Base-by-base conservation (phyloP, 2,888 invertebrate genomes). In the Nephrocerus scutellatus region DNA sequence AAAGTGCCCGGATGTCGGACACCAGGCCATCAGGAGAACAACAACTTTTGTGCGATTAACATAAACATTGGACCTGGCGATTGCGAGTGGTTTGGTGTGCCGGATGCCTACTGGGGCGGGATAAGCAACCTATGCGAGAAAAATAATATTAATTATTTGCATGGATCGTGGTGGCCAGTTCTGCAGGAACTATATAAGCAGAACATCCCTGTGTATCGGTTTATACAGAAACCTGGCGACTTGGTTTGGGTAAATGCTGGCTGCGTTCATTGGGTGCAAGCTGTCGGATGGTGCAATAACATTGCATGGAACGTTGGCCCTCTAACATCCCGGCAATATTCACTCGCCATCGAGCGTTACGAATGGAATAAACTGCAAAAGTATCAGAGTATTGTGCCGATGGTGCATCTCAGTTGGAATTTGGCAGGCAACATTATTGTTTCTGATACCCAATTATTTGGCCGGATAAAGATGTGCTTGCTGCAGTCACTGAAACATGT, bases 271-370 rank as follows among this genome's bases (percentile, higher is more conserved):
- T 92, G 92, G 92, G 91, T 92, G 43, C 91, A 92, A 71, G 90
- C 91, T 29, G 83, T 87, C 43, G 95, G 96, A 35, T 97, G 96
- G 96, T 98, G 98, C 73, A 98, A 98, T 73, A 98, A 98, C 72
- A 96, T 98, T 57, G 97, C 98, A 1, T 98, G 98, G 97, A 98
- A 98, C 72, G 97, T 98, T 29, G 98, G 97, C 5, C 97, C 98
- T 40, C 72, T 97, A 44, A 96, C 93, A 10, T 86, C 87, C 39
- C 77, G 88, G 25, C 96, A 96, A 71, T 92, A 93, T 72, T 77
- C 85, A 54, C 76, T 95, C 48, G 95, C 92, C 36, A 80, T 96
- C 41, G 92, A 93, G 58, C 80, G 95, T 30, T 97, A 98, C 70
- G 97, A 98, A 69, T 98, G 93, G 93, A 98, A 98, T 72, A 95